Conservation (phyloP, 2,113 vertebrate species). For the Poeciliopsis prolifica region DNA sequence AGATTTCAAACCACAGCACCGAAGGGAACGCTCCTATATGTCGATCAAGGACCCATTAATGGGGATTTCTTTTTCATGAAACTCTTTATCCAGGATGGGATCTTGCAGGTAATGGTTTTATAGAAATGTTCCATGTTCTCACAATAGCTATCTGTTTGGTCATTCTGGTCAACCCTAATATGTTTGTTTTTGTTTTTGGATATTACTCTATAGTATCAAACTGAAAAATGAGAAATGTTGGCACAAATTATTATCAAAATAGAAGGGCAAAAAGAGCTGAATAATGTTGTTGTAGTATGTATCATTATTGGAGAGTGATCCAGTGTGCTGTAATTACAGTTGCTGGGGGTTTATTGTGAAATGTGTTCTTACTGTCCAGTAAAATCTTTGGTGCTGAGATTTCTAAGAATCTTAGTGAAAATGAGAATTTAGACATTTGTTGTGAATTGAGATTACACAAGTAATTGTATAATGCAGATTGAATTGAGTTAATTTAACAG, state of each 20-base stretch:
- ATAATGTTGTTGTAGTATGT: too few relatives aligned
- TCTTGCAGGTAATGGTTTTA: conserved; percentile 80
- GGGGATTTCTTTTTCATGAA: conserved; percentile 77
- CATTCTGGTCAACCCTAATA: neutral
- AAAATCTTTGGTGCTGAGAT: too few relatives aligned
- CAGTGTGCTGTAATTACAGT: too few relatives aligned
- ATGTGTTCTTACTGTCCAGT: too few relatives aligned
- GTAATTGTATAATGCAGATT: too few relatives aligned
- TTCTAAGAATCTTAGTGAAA: too few relatives aligned
- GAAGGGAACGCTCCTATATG: conserved; percentile 81
- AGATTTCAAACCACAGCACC: conserved; percentile 78
- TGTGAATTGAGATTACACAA: too few relatives aligned
- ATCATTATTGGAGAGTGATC: too few relatives aligned
- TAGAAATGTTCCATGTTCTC: neutral
- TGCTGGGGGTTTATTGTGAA: too few relatives aligned
- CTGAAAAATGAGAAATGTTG: neutral
- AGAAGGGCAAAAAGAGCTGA: neutral
- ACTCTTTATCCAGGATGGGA: conserved; percentile 79
- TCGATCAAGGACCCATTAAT: conserved; percentile 72
- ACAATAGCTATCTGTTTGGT: neutral
- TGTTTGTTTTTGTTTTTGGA: neutral
- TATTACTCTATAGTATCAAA: neutral
- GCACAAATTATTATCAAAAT: neutral
- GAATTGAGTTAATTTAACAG: neutral
- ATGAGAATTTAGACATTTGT: too few relatives aligned